Evolutionary conservation across 2,113 vertebrate genomes (phyloP).

Genomic region (Amphilophus citrinellus): DNA sequence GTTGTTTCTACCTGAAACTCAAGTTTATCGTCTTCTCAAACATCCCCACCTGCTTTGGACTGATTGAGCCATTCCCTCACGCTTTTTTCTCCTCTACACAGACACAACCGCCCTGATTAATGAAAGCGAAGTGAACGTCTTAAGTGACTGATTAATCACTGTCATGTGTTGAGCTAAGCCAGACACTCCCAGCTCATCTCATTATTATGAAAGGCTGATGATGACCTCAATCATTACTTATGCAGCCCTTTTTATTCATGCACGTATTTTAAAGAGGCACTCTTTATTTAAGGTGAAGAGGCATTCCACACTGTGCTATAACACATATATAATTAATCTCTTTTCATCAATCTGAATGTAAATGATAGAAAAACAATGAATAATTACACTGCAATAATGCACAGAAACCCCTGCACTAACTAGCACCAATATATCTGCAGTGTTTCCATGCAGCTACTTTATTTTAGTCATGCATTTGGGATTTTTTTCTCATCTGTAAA

Average conservation of each 20-base stretch:
- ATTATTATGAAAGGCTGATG: background rate
- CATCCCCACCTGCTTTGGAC: background rate
- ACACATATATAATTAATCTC: background rate
- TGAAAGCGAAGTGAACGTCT: background rate
- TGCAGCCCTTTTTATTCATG: background rate
- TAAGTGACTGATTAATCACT: background rate
- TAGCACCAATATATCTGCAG: background rate
- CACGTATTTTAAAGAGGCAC: accelerated
- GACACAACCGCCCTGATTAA: background rate
- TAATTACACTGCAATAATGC: background rate
- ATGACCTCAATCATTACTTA: background rate
- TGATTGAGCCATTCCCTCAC: background rate
- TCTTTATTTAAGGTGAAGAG: background rate
- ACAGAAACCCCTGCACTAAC: accelerated
- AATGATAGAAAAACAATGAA: background rate
- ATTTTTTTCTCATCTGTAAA: too few species aligned
- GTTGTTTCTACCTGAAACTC: background rate
- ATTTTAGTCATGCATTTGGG: too few species aligned
- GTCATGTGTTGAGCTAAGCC: background rate
- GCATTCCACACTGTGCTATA: background rate
- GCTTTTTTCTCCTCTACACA: background rate
- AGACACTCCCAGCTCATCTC: background rate
- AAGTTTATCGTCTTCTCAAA: background rate
- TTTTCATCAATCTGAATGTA: background rate
- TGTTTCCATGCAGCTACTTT: background rate